phyloP scores from a whole-genome alignment of 2,113 vertebrate species.

The Paralichthys olivaceus region DNA sequence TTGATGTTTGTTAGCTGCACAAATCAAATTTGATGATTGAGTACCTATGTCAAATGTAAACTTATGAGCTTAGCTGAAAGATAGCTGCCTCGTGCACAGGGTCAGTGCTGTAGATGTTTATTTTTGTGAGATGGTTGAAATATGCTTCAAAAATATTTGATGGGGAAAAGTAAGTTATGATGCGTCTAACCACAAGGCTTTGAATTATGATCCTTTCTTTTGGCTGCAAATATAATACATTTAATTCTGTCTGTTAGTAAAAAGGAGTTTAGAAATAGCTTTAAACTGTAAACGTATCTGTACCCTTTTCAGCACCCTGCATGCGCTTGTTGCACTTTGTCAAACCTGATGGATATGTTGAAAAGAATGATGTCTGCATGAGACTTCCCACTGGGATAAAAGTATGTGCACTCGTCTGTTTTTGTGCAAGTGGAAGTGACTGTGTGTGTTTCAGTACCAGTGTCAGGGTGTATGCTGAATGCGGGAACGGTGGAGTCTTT shows the following conservation, averaged over 20 bases:
- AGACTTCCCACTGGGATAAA: background rate
- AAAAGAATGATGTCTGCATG: background rate
- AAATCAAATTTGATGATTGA: too few species aligned
- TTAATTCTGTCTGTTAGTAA: background rate
- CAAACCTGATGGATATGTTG: background rate
- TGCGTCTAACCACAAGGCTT: background rate
- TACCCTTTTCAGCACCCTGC: background rate
- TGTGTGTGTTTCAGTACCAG: conserved; percentile 77
- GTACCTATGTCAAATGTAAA: too few species aligned
- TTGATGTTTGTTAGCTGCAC: too few species aligned
- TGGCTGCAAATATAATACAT: background rate
- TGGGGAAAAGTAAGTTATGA: too few species aligned
- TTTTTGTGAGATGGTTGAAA: too few species aligned
- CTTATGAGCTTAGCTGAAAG: too few species aligned
- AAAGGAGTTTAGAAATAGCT: background rate
- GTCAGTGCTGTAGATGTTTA: too few species aligned
- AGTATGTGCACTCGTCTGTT: background rate
- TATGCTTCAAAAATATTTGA: too few species aligned
- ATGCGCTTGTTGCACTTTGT: too few species aligned
- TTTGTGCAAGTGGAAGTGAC: background rate
- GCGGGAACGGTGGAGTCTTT: conserved; percentile 88
- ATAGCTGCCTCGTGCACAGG: too few species aligned
- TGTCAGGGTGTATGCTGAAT: conserved; percentile 90
- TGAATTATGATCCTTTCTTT: background rate
- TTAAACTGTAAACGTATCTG: background rate